phyloP scores from a whole-genome alignment of 2,888 invertebrate species.

The Zelleria hepariella region DNA sequence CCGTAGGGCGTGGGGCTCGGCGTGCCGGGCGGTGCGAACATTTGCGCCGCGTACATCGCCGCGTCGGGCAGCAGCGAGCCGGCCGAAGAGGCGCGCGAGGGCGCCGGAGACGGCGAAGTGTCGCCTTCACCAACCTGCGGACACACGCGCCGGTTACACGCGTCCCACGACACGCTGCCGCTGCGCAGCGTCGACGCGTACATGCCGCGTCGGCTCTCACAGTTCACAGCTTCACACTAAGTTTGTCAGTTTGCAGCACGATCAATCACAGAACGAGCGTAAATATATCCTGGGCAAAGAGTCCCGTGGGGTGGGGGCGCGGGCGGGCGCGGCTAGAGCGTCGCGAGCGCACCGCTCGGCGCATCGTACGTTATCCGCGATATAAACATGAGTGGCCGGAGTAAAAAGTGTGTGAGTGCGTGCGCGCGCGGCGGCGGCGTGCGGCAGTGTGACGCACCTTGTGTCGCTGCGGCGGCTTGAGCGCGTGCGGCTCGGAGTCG shows the following conservation, averaged over 20 bases:
- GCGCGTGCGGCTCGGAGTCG: constrained; percentile 73
- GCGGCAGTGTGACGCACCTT: constrained; percentile 75
- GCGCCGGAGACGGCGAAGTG: constrained; percentile 76
- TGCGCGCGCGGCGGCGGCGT: constrained; percentile 70
- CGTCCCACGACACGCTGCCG: constrained; percentile 69
- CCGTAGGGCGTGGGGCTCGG: constrained; percentile 76
- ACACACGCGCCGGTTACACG: constrained; percentile 77
- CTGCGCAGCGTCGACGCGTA: constrained; percentile 74
- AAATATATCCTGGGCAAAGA: constrained; percentile 35
- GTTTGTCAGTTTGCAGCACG: constrained; percentile 43
- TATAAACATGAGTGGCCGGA: constrained; percentile 70
- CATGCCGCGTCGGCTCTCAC: constrained; percentile 64
- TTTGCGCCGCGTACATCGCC: constrained; percentile 78
- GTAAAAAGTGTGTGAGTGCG: constrained; percentile 60
- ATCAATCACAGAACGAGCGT: constrained; percentile 45
- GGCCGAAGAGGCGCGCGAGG: constrained; percentile 72
- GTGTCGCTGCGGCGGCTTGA: constrained; percentile 75
- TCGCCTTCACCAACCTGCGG: constrained; percentile 73
- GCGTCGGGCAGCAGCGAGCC: constrained; percentile 74
- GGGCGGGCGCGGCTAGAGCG: constrained; percentile 71
- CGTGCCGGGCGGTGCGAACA: constrained; percentile 78
- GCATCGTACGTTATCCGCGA: constrained; percentile 73
- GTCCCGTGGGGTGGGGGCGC: constrained; percentile 74
- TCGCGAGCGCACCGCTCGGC: constrained; percentile 71
- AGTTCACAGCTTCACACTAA: constrained; percentile 66